Base-by-base conservation (phyloP, 2,797 vertebrate species). In the Cynopterus sphinx region DNA sequence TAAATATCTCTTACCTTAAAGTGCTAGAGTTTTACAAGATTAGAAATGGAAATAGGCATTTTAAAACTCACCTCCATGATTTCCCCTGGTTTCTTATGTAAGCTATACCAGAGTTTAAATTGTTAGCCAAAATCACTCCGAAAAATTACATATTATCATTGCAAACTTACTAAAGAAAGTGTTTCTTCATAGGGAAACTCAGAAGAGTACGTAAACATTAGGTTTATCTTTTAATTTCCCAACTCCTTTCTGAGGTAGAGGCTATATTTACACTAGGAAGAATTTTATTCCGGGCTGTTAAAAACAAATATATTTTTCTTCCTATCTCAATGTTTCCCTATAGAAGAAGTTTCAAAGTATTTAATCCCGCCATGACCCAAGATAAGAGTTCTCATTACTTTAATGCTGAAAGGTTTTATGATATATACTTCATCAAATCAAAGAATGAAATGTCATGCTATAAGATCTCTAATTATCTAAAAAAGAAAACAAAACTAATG, bases 201-300 rank as follows among this genome's bases (percentile, higher is more conserved):
- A 59, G 33, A n/a, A 6, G 33, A 39, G 31, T 82, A 95, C 65
- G 19, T 73, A 92, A 90, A 86, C 8, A 71, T 67, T 78, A 70
- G 5, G 39, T 83, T 93, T 88, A 51, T 92, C 31, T 96, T 95
- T 96, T 95, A 91, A 92, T 95, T 59, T 92, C n/a, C 31, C 24
- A 95, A 28, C 41, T 93, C n/a, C 26, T 41, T 79, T 92, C 92
- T 83, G 67, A 79, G 74, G 36, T 92, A 78, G 41, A 82, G 28
- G 9, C 9, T 91, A n/a, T 85, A 90, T 93, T 85, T 92, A 92
- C 9, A 90, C 49, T 63, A 55, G 39, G 28, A 94, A 92, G 36
- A 94, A 68, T 86, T 87, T 85, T 84, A 96, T 86, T 67, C 31
- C 19, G 19, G 9, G n/a, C 55, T 73, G 26, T 87, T 77, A 63